These are phyloP conservation scores for Nesogale talazaci DNA, from an alignment of 2,113 vertebrate species.

Conservation along the genomic window DNA sequence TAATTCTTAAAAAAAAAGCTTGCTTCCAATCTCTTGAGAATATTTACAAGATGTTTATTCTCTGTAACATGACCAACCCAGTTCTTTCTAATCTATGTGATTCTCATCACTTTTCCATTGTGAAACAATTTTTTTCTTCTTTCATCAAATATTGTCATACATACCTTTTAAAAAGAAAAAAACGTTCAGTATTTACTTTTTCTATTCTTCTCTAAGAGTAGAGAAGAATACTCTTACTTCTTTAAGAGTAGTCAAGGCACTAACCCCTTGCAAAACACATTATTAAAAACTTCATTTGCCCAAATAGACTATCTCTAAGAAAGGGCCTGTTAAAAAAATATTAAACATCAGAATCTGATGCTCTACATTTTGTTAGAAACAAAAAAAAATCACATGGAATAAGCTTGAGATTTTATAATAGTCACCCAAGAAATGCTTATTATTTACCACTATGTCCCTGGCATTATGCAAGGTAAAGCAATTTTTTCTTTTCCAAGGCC, in stretches of 20 bases:
- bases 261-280: constrained; percentile 58
- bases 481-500: neutral
- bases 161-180: constrained; percentile 65
- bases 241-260: constrained; percentile 38
- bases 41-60: constrained; percentile 61
- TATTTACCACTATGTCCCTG: neutral
- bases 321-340: constrained; percentile 37
- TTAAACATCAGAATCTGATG: constrained; percentile 22
- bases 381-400: neutral
- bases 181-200: constrained; percentile 50
- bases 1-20: neutral
- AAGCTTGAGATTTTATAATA: neutral
- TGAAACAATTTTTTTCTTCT: constrained; percentile 33
- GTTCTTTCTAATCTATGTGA: constrained; percentile 15
- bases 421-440: constrained; percentile 39
- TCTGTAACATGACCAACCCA: constrained; percentile 19
- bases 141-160: constrained; percentile 61
- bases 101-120: constrained; percentile 58
- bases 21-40: constrained; percentile 14
- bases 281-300: constrained; percentile 50
- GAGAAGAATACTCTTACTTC: too few species aligned
- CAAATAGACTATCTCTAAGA: constrained; percentile 36
- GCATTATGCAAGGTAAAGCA: neutral
- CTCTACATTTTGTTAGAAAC: constrained; percentile 23
- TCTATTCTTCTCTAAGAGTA: constrained; percentile 55